Base-by-base conservation (phyloP, 2,888 invertebrate genomes). In the Malacosoma neustria region DNA sequence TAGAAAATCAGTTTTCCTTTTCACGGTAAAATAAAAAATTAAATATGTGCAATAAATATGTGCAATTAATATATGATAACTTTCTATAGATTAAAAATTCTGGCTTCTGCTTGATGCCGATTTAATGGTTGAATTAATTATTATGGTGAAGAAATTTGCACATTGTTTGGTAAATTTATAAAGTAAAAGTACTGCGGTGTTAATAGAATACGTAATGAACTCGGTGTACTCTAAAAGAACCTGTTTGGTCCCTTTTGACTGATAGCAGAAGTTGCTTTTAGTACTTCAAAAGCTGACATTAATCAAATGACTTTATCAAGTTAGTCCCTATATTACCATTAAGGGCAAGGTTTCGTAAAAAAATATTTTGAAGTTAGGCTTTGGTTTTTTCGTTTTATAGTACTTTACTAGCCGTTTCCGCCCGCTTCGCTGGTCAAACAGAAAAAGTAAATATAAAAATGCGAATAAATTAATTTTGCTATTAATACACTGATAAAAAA, bases 241-340 rank as follows among this genome's bases (percentile, higher is more conserved):
- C 13, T 45, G 44, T 44, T 37, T 42, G 38, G 42, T 39, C 42
- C 35, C 39, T 36, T 44, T 41, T 38, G 43, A 38, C 47, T 46
- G 48, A 43, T 49, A 54, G 39, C 49, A 37, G 44, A 49, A 49
- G 40, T 38, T 37, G 31, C 41, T 40, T 35, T 34, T 42, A 38
- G 39, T 50, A 36, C 40, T 44, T 45, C 40, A 54, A 55, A 50
- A 43, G 44, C 48, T 48, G 48, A 53, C 51, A 55, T 52, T 57
- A 52, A 55, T 61, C 53, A 61, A 61, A 51, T 36, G 49, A 49
- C 48, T 60, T 55, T 48, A 50, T 42, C 36, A 50, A 54, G 48
- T 45, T 38, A 56, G 40, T 52, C 48, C 48, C 54, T 49, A 49
- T 57, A 57, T 59, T 59, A 59, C 56, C 55, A 51, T 38, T 41